Evolutionary conservation across 2,888 invertebrate genomes (phyloP), one percentile per base, ranked within the genome.

Genomic region (Cantharis nigra): DNA sequence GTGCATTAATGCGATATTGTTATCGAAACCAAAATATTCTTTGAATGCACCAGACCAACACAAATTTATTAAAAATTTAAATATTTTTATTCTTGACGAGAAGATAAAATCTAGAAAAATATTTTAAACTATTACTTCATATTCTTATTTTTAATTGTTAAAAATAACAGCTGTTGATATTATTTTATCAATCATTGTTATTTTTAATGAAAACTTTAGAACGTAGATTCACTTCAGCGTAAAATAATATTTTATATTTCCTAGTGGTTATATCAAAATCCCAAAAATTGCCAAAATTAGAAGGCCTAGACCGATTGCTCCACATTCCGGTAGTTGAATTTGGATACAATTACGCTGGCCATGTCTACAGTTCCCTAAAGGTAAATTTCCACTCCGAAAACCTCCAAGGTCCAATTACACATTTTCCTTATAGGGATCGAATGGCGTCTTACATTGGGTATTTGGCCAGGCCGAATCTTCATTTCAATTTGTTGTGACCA

Each of bases 321-420:
- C 93, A 92, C 81, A 91, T 97, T 70, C 97, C 97, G 0, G 92
- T 97, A 75, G 93, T 97, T n/a, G 95, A 94, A 85, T 92, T 93
- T 62, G 92, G 96, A 65, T 92, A 95, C 83, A 92, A 91, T 73
- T 93, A 94, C 77, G 95, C 95, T 0, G 94, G 93, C 85, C 92
- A 92, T 84, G 89, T 95, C 72, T 97, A 97, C 86, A 90, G 89
- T 78, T 93, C 89, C 86, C 93, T 97, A 71, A 96, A 96, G 91
- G 95, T 94, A 87, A 89, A 88, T 80, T 63, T 64, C 28, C 16
- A n/a, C n/a, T 49, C 18, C 23, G 9, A 10, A 23, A 63, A 72
- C 70, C 63, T 62, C 20, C 2, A 9, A 30, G 20, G 5, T 72
- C 64, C 16, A 30, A 30, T 13, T 30, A 11, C 13, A 33, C 33